A percentile compares a stretch with the other conserved stretches of the same genome.
Evolutionary conservation across 1,140 invertebrate genomes (phyloP).

Genomic region (Cyrtorhinus lividipennis): DNA sequence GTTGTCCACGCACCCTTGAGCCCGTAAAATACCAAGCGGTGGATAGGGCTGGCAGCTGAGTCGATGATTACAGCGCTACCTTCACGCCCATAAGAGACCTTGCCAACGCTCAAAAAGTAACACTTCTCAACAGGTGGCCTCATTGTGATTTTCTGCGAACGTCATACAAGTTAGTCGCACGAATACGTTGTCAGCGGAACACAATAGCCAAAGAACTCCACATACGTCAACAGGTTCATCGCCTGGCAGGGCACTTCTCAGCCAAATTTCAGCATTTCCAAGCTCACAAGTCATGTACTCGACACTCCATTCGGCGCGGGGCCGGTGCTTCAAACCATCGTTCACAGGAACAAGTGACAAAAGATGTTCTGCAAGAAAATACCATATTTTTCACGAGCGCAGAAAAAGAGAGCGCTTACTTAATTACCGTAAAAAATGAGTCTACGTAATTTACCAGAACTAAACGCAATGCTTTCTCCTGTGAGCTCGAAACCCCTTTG

Average conservation of each 20-base stretch:
- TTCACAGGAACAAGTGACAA: conserved; percentile 57
- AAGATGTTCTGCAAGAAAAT: conserved; percentile 44
- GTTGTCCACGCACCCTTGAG: conserved; percentile 93
- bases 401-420: no score
- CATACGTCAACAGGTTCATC: conserved; percentile 30
- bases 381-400: no score
- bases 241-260: conserved; percentile 62
- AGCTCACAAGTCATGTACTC: conserved; percentile 87
- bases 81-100: conserved; percentile 62
- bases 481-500: conserved; percentile 84
- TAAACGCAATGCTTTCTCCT: conserved; percentile 70
- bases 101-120: conserved; percentile 76
- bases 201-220: background rate
- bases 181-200: no score
- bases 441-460: conserved; percentile 45
- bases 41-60: conserved; percentile 48
- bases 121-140: conserved; percentile 65
- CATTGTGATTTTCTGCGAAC: conserved; percentile 31
- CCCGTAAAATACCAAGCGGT: conserved; percentile 75
- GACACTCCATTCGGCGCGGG: conserved; percentile 78
- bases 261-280: conserved; percentile 78
- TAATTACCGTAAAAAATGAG: no score
- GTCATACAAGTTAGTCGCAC: no score
- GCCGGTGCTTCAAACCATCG: conserved; percentile 73
- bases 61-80: conserved; percentile 28